These are phyloP conservation scores for Rhabdophis nuchalis DNA, from an alignment of 2,797 vertebrate genomes.

Conservation along the genomic window DNA sequence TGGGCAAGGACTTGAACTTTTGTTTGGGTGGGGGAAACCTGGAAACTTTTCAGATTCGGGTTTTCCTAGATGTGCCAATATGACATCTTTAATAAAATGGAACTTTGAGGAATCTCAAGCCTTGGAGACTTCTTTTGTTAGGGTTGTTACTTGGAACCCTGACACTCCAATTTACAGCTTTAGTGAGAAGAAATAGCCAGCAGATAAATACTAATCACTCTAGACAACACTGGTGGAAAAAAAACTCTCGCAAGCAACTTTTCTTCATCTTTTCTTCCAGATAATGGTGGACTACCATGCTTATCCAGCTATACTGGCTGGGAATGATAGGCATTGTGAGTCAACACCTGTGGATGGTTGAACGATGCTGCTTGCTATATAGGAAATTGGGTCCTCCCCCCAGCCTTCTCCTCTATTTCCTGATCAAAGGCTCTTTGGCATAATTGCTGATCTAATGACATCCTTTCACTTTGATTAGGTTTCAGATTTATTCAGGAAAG, in stretches of 20 bases:
- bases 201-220: background rate
- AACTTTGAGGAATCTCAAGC: too few relatives aligned
- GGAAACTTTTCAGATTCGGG: too few relatives aligned
- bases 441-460: slow-evolving; percentile 63
- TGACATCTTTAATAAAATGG: too few relatives aligned
- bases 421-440: slow-evolving; percentile 63
- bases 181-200: background rate
- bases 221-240: slow-evolving; percentile 10
- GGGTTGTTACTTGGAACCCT: too few relatives aligned
- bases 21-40: too few relatives aligned
- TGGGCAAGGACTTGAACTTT: too few relatives aligned
- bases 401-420: slow-evolving; percentile 36
- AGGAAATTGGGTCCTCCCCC: slow-evolving; percentile 54
- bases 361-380: slow-evolving; percentile 35
- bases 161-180: background rate
- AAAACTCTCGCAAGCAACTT: background rate
- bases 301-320: background rate
- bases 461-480: slow-evolving; percentile 50
- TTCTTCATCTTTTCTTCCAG: background rate
- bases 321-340: background rate
- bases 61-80: too few relatives aligned
- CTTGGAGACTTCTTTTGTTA: too few relatives aligned
- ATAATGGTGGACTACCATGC: background rate
- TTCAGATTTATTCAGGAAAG: slow-evolving; percentile 37
- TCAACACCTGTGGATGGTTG: background rate